These are phyloP conservation scores for Oxystoma pomonae DNA, from an alignment of 2,888 invertebrate genomes.

Conservation along the genomic window DNA sequence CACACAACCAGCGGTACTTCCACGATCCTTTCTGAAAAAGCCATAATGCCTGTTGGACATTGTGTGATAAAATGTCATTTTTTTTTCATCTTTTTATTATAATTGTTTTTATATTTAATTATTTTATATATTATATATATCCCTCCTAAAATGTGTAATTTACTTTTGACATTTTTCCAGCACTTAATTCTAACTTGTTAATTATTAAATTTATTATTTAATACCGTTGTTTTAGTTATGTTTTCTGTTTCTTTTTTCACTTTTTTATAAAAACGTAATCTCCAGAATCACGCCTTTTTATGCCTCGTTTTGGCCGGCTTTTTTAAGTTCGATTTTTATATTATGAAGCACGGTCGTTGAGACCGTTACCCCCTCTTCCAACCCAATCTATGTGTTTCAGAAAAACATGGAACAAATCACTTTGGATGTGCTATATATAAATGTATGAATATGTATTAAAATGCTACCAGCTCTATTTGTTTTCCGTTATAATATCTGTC, in stretches of 20 bases:
- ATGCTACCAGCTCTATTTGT: conserved; percentile 50
- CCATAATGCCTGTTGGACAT: conserved; percentile 35
- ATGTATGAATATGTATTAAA: conserved; percentile 52
- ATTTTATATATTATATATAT: conserved; percentile 36
- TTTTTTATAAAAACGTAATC: conserved; percentile 18
- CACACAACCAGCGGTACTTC: conserved; percentile 44
- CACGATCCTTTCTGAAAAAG: conserved; percentile 25
- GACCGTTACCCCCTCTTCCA: conserved; percentile 35
- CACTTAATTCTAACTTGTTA: conserved; percentile 48
- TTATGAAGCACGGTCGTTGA: conserved; percentile 44
- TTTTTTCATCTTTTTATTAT: conserved; percentile 31
- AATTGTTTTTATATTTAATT: conserved; percentile 34
- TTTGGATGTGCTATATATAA: conserved; percentile 52
- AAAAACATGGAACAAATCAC: conserved; percentile 41
- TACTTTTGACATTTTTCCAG: conserved; percentile 43
- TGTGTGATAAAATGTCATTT: conserved; percentile 44
- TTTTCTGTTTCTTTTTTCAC: conserved; percentile 41
- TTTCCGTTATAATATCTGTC: conserved; percentile 48
- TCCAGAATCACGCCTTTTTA: not conserved
- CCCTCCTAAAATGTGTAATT: conserved; percentile 39
- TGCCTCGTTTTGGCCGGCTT: conserved; percentile 20
- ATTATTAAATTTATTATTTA: conserved; percentile 47
- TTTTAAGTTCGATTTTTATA: conserved; percentile 42
- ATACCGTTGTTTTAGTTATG: conserved; percentile 46
- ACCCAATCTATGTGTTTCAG: conserved; percentile 12